Base-by-base conservation (phyloP, 2,888 invertebrate species). In the Caenorhabditis sulstoni region DNA sequence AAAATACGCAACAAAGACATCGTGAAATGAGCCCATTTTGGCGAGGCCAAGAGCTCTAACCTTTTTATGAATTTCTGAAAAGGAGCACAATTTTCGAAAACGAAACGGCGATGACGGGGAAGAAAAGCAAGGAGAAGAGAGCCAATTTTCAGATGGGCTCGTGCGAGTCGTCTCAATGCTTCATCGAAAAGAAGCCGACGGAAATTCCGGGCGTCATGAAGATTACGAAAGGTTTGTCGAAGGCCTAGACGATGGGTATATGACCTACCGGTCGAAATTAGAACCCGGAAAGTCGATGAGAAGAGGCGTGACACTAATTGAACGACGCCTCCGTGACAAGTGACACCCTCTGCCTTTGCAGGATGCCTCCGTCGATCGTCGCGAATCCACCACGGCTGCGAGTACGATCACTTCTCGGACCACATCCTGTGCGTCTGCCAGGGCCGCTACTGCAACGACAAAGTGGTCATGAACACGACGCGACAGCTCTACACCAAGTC, bases 401-500 rank as follows among this genome's bases (percentile, higher is more conserved):
- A 89, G 75, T 88, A 86, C 66, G 89, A 90, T 58, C 85, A 87
- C 50, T 87, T 85, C 57, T 71, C 82, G 18, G 86, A 89, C 55
- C 87, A 87, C 67, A 81, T 89, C n/a, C 83, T 85, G 8, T 89
- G 89, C 59, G 82, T 88, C 29, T 89, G 89, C 70, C 62, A 81
- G 11, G 89, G 88, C 12, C 75, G 84, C 16, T 89, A 85, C 71
- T 89, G 89, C 75, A 89, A 89, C 79, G 88, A 89, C 50, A 82
- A 81, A 50, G 82, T 89, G 18, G 66, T 71, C 41, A 71, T 88
- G 81, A 79, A 81, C 73, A 55, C 59, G 2, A 70, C 80, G 5
- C 71, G 70, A 12, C 78, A 53, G 29, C 39, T 62, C 12, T 55
- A 41, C 39, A 14, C 67, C 0, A 61, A 78, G 57, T 85, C 85